phyloP scores from a whole-genome alignment of 2,888 invertebrate species.

The Sarcophaga caerulescens region DNA sequence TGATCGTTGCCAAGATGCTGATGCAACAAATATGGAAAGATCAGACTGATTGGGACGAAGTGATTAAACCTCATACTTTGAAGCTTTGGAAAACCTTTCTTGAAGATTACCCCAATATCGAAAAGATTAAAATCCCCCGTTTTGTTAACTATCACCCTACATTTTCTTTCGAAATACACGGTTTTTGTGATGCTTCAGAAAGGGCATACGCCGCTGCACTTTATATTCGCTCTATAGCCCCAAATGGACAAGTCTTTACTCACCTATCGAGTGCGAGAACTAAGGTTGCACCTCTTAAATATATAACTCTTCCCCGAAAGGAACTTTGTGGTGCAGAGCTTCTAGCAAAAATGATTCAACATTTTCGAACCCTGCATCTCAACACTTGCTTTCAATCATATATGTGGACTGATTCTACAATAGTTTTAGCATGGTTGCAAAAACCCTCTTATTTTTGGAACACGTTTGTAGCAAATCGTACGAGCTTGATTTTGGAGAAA shows the following conservation, averaged over 20 bases:
- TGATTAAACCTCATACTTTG: not conserved
- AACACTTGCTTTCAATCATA: not conserved
- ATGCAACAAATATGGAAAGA: constrained; percentile 3
- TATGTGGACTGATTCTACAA: constrained; percentile 3
- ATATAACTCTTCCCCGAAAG: not conserved
- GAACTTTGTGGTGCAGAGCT: not conserved
- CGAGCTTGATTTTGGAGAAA: constrained; percentile 26
- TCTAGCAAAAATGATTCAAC: constrained; percentile 13
- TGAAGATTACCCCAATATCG: not conserved
- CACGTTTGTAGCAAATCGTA: constrained; percentile 57
- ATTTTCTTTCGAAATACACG: constrained; percentile 29
- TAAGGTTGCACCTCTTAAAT: not conserved
- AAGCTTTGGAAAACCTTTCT: constrained; percentile 10
- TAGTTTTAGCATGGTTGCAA: constrained; percentile 19
- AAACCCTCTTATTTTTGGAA: constrained; percentile 36
- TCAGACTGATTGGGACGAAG: not conserved
- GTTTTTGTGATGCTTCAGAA: constrained; percentile 50
- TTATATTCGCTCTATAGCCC: constrained; percentile 22
- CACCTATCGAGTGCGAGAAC: not conserved
- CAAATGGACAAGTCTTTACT: constrained; percentile 2
- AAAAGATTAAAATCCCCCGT: not conserved
- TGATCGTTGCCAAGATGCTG: not conserved
- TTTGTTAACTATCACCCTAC: not conserved
- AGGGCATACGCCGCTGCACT: not conserved
- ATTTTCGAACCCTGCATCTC: not conserved